A percentile compares a stretch with the other conserved stretches of the same genome.
Conservation (phyloP, 2,797 vertebrate genomes). For the Psittacula derbiana region DNA sequence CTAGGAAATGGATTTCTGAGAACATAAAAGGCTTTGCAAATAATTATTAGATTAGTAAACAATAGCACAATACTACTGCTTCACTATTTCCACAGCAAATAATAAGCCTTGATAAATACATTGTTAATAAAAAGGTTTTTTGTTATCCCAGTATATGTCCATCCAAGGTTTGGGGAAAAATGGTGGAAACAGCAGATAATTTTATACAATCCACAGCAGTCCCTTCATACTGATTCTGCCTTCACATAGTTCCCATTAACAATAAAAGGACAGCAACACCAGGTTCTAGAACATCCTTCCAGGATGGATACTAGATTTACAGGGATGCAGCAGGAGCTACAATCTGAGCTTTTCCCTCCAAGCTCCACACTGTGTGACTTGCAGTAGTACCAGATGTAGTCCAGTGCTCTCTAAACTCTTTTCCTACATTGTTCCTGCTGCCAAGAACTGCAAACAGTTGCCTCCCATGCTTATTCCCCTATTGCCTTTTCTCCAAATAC, state of each 20-base stretch:
- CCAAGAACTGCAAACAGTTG: neutral
- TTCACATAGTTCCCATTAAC: neutral
- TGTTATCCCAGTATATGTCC: neutral
- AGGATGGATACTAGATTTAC: neutral
- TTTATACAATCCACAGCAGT: neutral
- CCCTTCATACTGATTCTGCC: neutral
- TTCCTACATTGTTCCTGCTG: neutral
- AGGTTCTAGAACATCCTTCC: neutral
- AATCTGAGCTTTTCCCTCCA: neutral
- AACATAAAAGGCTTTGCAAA: neutral
- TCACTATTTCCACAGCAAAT: neutral
- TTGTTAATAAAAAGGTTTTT: neutral
- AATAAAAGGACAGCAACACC: neutral
- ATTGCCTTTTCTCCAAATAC: rapidly evolving
- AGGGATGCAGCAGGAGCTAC: neutral
- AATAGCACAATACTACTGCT: neutral
- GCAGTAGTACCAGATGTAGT: neutral
- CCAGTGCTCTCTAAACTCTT: neutral
- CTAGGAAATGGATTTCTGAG: neutral
- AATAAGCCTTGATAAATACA: neutral
- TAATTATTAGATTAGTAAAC: neutral
- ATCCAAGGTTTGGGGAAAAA: neutral
- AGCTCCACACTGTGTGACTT: neutral
- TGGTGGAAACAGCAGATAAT: neutral
- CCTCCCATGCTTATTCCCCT: neutral